Base-by-base conservation (phyloP, 2,888 invertebrate species). In the Tetragonisca angustula region DNA sequence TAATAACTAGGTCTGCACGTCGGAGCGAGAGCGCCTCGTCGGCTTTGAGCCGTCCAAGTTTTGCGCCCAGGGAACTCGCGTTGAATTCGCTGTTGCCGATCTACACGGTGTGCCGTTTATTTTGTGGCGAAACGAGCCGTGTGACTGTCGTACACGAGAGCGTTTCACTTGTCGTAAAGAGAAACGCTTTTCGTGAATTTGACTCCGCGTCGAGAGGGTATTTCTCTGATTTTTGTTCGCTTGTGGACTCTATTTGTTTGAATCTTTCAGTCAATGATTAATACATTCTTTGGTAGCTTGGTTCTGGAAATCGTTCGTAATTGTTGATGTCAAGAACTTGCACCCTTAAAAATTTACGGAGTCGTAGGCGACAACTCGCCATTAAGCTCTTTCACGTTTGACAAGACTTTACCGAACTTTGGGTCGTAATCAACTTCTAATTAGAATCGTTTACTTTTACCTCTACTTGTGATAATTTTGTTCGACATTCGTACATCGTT, bases 1-100 rank as follows among this genome's bases (percentile, higher is more conserved):
- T 82, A 80, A 82, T 82, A 82, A 75, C 81, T 75, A 62, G 80
- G 54, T 80, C 67, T 71, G 74, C 82, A 65, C 61, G 68, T 43
- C 27, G 27, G 9, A 36, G 43, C 50, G 32, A 11, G 49, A 73
- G 61, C 49, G 79, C 68, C 43, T 43, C 43, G 68, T 27, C 36
- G 43, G 68, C 69, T 79, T 79, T 52, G 72, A 74, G 50, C 68
- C 15, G 50, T 11, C 24, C 56, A 67, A 73, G 68, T 62, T 73
- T 73, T 68, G 27, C 65, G 27, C 43, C 11, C 15, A 13, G 43
- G 32, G 17, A 79, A 67, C 43, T 68, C 67, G 21, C 27, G 15
- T 54, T 4, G 27, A 62, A 62, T 73, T 68, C 72, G 24, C 21
- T 21, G 24, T 21, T 67, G 56, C 52, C 3, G 1, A 75, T 75